Evolutionary conservation across 2,113 vertebrate genomes (phyloP).

Genomic region (Triplophysa rosa): DNA sequence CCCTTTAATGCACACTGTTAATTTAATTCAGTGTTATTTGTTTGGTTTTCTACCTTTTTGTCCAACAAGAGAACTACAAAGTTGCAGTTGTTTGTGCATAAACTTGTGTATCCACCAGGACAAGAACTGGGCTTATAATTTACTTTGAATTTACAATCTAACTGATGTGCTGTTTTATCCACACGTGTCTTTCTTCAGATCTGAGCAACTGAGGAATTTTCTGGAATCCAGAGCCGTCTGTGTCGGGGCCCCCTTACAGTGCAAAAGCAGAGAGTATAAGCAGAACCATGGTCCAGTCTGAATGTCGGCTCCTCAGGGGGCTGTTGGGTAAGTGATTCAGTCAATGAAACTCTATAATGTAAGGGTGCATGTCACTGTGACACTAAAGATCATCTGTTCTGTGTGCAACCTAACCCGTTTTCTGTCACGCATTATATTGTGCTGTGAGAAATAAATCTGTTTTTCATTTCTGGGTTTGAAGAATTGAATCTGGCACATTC

Average conservation of each 20-base stretch:
- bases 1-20: background rate
- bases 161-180: background rate
- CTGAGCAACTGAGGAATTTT: background rate
- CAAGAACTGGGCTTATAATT: too few species aligned
- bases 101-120: too few species aligned
- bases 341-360: background rate
- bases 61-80: background rate
- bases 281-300: conserved; percentile 47
- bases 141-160: background rate
- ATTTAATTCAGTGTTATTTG: background rate
- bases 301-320: conserved; percentile 33
- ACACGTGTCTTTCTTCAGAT: background rate
- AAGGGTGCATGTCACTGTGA: background rate
- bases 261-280: background rate
- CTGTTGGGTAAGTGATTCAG: conserved; percentile 46
- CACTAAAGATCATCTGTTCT: background rate
- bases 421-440: background rate
- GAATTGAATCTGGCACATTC: background rate
- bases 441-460: background rate
- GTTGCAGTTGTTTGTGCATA: background rate
- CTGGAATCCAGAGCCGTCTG: background rate
- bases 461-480: background rate
- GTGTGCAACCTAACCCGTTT: too few species aligned
- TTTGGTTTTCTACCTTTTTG: background rate
- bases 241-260: background rate